Conservation (phyloP, 2,888 invertebrate species). For the Bellardia bayeri region DNA sequence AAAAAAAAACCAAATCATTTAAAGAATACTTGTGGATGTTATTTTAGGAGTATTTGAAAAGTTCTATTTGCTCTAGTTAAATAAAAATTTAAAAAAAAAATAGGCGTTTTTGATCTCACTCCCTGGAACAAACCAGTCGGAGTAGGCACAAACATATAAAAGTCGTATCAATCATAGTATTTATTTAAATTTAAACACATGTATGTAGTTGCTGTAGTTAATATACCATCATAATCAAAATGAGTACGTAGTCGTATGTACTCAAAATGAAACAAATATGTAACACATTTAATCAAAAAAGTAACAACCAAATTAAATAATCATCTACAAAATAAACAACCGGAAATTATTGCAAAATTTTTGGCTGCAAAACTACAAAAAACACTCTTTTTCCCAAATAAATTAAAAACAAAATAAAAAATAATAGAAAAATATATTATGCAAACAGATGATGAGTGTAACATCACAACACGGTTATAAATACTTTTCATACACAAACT, state of each 20-base stretch:
- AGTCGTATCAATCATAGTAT: neutral
- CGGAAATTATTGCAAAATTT: slow-evolving; percentile 17
- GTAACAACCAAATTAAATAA: neutral
- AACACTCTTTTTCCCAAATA: slow-evolving; percentile 6
- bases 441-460: neutral
- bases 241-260: too few relatives aligned
- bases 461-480: neutral
- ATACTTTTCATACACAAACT: neutral
- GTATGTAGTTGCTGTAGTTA: neutral
- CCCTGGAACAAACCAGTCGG: too few relatives aligned
- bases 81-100: too few relatives aligned
- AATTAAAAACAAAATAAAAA: neutral
- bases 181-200: too few relatives aligned
- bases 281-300: neutral
- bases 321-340: slow-evolving; percentile 4
- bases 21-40: too few relatives aligned
- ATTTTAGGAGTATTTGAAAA: too few relatives aligned
- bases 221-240: neutral
- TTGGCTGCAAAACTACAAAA: neutral
- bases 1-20: too few relatives aligned
- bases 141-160: too few relatives aligned
- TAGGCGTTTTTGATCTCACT: too few relatives aligned
- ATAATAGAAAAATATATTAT: neutral
- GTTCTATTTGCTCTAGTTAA: too few relatives aligned
- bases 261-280: neutral